Conservation (phyloP, 2,113 vertebrate species). For the Benitochromis conjunctus region DNA sequence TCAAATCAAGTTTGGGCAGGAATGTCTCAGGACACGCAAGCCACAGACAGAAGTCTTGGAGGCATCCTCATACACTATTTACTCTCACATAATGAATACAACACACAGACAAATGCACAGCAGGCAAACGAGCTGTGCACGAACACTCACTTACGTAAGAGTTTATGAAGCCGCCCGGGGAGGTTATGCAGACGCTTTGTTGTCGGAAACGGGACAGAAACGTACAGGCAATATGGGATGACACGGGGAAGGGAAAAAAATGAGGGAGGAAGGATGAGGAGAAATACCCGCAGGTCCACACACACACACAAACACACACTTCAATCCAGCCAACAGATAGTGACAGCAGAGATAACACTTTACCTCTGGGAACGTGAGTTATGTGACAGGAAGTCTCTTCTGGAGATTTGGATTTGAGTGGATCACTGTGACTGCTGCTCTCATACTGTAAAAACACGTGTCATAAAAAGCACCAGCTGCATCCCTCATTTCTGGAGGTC, state of each 20-base stretch:
- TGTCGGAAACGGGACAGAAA: slow-evolving; percentile 20
- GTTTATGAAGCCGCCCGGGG: slow-evolving; percentile 26
- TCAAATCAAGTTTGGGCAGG: not conserved
- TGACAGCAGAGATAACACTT: slow-evolving; percentile 27
- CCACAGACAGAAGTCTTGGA: slow-evolving; percentile 8
- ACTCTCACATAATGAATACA: not conserved
- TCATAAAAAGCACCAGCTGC: slow-evolving; percentile 30
- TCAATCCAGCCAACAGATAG: slow-evolving; percentile 7
- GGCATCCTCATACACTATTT: not conserved
- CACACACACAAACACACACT: not conserved
- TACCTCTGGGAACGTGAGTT: slow-evolving; percentile 49
- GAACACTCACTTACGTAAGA: slow-evolving; percentile 46
- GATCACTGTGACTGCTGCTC: slow-evolving; percentile 15
- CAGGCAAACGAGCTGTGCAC: not conserved
- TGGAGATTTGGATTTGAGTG: slow-evolving; percentile 17
- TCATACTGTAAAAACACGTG: slow-evolving; percentile 15
- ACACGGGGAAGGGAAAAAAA: not conserved
- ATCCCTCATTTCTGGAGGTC: slow-evolving; percentile 15
- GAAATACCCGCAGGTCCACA: not conserved
- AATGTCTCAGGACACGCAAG: not conserved
- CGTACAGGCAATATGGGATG: not conserved
- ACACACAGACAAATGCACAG: slow-evolving; percentile 1
- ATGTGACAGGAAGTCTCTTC: slow-evolving; percentile 50
- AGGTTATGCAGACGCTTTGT: slow-evolving; percentile 7
- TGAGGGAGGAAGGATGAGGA: slow-evolving; percentile 1